Percentiles rank a stretch among this genome's conserved stretches.
These are phyloP conservation scores for Mobula hypostoma DNA, from an alignment of 2,113 vertebrate species.

Conservation along the genomic window DNA sequence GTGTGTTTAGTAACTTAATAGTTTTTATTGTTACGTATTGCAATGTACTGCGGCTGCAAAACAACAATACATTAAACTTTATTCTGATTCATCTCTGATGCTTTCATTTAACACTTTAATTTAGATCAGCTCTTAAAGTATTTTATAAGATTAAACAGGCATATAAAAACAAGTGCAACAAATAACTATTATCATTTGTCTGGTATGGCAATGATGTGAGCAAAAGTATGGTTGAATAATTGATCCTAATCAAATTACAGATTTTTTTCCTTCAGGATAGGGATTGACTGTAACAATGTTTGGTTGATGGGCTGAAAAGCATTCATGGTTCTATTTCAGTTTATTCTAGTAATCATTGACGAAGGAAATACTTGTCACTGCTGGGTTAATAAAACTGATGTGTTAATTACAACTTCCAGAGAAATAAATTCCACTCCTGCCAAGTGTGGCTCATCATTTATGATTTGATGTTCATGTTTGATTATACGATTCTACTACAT, in stretches of 20 bases:
- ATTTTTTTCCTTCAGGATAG: neutral
- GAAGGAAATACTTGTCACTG: neutral
- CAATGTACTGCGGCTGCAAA: too few relatives aligned
- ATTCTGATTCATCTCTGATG: neutral
- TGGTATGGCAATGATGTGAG: neutral
- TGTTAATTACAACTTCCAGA: neutral
- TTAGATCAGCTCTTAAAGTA: neutral
- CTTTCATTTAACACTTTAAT: too few relatives aligned
- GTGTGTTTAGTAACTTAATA: too few relatives aligned
- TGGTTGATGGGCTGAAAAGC: neutral
- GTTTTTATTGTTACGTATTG: too few relatives aligned
- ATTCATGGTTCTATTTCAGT: neutral
- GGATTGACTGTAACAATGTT: neutral
- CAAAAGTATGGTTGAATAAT: neutral
- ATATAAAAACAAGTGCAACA: neutral
- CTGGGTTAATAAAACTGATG: neutral
- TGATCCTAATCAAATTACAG: neutral
- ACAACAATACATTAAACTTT: too few relatives aligned
- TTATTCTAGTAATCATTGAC: conserved; percentile 4
- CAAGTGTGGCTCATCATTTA: neutral
- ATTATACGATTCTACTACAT: neutral
- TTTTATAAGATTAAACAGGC: neutral
- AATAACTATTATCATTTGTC: neutral
- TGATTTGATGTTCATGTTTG: neutral
- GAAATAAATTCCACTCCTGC: neutral